A percentile compares a stretch with the other conserved stretches of the same genome.
Evolutionary conservation across 2,113 vertebrate genomes (phyloP).

Genomic region (Hyaena hyaena): DNA sequence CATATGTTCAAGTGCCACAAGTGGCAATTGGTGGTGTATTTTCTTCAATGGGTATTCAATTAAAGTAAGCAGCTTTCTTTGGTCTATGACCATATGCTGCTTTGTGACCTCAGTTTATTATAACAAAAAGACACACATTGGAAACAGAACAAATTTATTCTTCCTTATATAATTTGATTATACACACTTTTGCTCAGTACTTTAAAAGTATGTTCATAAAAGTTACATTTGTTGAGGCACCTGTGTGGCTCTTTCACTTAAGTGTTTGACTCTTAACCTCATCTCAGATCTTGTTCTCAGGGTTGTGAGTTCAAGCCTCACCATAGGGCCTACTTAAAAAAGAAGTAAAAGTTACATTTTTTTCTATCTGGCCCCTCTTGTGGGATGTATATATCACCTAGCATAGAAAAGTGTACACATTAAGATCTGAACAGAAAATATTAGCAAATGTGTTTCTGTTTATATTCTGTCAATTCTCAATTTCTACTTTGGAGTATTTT

Average conservation of each 20-base stretch:
- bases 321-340: too few species aligned
- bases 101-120: conserved; percentile 11
- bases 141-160: neutral
- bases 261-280: too few species aligned
- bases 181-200: neutral
- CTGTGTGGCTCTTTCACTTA: too few species aligned
- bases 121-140: neutral
- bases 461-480: neutral
- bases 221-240: neutral
- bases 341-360: neutral
- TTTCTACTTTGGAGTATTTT: neutral
- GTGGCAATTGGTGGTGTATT: neutral
- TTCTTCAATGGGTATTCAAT: neutral
- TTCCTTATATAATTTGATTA: neutral
- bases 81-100: neutral
- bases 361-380: neutral
- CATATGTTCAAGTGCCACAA: conserved; percentile 27
- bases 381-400: neutral
- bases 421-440: neutral
- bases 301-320: too few species aligned
- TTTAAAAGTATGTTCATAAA: neutral
- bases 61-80: conserved; percentile 23
- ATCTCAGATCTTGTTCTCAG: too few species aligned
- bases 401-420: neutral
- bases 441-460: neutral